Conservation (phyloP, 2,113 vertebrate genomes). For the Lepisosteus oculatus region DNA sequence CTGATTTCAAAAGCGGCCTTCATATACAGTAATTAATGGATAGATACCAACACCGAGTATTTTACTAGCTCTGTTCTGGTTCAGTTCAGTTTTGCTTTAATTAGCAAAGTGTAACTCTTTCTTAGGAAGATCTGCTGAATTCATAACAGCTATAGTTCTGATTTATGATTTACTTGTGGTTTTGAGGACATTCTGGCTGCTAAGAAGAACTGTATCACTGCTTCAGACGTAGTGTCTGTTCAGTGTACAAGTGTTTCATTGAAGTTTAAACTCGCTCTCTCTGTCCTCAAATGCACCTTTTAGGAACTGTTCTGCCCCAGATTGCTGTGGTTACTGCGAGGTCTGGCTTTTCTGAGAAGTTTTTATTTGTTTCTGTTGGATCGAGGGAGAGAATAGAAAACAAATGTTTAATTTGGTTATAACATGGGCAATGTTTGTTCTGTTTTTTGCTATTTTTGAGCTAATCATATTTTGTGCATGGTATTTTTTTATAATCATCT, state of each 20-base stretch:
- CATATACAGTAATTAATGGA: no score
- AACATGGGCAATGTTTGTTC: not conserved
- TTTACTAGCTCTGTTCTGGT: no score
- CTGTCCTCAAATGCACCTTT: slow-evolving; percentile 20
- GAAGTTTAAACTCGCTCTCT: not conserved
- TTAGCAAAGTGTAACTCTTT: no score
- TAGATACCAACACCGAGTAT: no score
- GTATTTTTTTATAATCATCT: no score
- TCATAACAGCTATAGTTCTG: no score
- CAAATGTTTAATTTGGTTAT: slow-evolving; percentile 16
- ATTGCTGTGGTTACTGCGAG: slow-evolving; percentile 20
- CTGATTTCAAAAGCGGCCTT: no score
- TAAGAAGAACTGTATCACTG: not conserved
- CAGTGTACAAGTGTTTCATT: slow-evolving; percentile 7
- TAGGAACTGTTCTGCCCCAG: not conserved
- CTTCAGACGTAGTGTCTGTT: not conserved
- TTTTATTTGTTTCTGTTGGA: slow-evolving; percentile 5
- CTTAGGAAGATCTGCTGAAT: no score
- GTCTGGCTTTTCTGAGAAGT: slow-evolving; percentile 11
- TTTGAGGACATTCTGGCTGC: not conserved
- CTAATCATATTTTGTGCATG: no score
- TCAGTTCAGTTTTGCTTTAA: no score
- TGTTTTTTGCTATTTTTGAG: not conserved
- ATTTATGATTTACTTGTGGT: no score
- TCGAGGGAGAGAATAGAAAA: slow-evolving; percentile 17